A percentile compares a stretch with the other conserved stretches of the same genome.
Conservation (phyloP, 2,113 vertebrate species). For the Tetrao urogallus region DNA sequence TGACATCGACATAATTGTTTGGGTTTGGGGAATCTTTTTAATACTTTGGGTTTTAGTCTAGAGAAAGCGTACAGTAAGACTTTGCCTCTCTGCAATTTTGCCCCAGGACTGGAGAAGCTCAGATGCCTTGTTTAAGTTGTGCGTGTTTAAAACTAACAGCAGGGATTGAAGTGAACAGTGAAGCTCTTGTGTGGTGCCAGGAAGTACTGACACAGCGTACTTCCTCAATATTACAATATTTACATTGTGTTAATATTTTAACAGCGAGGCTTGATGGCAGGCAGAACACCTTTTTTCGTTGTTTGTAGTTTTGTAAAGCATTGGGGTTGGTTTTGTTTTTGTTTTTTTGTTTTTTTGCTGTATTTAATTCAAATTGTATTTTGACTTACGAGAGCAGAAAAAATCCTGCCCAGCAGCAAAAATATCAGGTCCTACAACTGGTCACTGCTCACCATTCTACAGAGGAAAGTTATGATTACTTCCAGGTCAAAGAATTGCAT, state of each 20-base stretch:
- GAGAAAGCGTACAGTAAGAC: conserved; percentile 1
- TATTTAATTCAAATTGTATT: background rate
- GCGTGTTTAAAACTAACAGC: conserved; percentile 58
- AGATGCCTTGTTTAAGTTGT: conserved; percentile 67
- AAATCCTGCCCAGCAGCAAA: background rate
- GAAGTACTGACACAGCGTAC: conserved; percentile 71
- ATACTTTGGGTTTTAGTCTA: conserved; percentile 15
- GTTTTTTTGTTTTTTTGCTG: background rate
- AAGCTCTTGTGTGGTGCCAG: conserved; percentile 62
- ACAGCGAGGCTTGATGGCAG: conserved; percentile 37
- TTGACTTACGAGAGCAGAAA: conserved; percentile 30
- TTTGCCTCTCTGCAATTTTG: conserved; percentile 28
- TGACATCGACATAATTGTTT: conserved; percentile 51
- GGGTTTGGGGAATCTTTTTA: conserved; percentile 36
- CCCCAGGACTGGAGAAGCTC: conserved; percentile 61
- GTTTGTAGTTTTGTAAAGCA: conserved; percentile 28
- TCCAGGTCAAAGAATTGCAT: conserved; percentile 20
- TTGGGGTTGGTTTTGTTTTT: background rate
- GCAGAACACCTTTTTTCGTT: conserved; percentile 63
- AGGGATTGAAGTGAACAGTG: conserved; percentile 64
- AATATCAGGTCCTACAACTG: background rate
- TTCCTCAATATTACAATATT: conserved; percentile 74
- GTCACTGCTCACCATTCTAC: background rate
- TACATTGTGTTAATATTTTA: conserved; percentile 74
- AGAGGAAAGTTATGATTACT: conserved; percentile 17